Evolutionary conservation across 2,113 vertebrate species (phyloP), one percentile per base, ranked within the genome.

Genomic region (Sciurus niger): DNA sequence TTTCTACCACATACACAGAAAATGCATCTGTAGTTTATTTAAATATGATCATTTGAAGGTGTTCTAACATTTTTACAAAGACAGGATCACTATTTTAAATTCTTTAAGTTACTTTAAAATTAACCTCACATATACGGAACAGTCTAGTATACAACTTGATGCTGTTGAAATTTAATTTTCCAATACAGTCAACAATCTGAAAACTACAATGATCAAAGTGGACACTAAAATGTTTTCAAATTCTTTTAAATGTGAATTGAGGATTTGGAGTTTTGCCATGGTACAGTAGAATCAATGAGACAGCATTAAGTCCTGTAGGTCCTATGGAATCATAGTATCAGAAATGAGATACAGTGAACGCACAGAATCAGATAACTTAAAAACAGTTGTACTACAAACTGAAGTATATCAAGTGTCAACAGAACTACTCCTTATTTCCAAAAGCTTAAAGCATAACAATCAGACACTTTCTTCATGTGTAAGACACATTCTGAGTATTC

Each of bases 41-140:
- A 34, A 89, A 70, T 67, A 63, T 60, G 73, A 96, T 92, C n/a
- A 85, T 78, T 89, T 92, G 58, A 79, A 53, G 24, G 53, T 84
- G 8, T 30, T n/a, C 37, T 46, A 93, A 37, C 84, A 90, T 40
- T 96, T 88, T 72, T 92, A 82, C 70, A 95, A 93, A 94, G 60
- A 67, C 28, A 70, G 2, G 8, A 20, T 25, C 43, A 74, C 13
- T 90, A 89, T 32, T 97, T 77, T 95, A 97, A 95, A 89, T 70
- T 87, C 6, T 89, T 76, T 18, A n/a, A 25, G 30, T 55, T 84
- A 74, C 5, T 86, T 93, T 72, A 95, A 89, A 95, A 80, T 43
- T 80, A 89, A 85, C 6, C 14, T 89, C 7, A 14, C 96, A 34
- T 24, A 89, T n/a, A 82, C 0, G 93, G 22, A 84, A 94, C 10